Percentiles rank a stretch among this genome's conserved stretches.
Evolutionary conservation across 2,888 invertebrate species (phyloP).

Genomic region (Pollenia labialis): DNA sequence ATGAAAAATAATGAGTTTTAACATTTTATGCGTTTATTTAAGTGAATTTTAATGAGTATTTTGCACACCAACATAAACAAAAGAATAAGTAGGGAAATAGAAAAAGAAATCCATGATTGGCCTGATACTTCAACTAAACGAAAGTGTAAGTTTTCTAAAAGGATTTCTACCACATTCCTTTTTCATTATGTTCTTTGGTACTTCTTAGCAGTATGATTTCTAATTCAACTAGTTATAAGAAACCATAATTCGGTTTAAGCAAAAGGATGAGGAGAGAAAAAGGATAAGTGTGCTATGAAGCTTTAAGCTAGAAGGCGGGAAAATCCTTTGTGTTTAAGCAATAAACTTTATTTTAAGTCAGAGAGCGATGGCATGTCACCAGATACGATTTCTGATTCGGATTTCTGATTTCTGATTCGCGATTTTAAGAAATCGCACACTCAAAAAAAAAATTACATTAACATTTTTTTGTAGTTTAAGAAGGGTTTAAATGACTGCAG

Average conservation of each 20-base stretch:
- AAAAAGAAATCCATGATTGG: constrained; percentile 48
- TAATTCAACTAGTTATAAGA: neutral
- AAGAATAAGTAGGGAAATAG: neutral
- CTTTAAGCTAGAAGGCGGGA: neutral
- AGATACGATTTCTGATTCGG: too few relatives aligned
- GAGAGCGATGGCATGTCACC: too few relatives aligned
- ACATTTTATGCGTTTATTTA: constrained; percentile 63
- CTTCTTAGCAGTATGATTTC: constrained; percentile 1
- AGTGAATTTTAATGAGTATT: constrained; percentile 70
- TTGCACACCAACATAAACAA: neutral
- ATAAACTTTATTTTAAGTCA: neutral
- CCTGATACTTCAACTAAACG: constrained; percentile 7
- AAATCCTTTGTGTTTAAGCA: neutral
- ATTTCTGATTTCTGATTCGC: too few relatives aligned
- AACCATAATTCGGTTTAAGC: neutral
- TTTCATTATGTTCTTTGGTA: neutral
- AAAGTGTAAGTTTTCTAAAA: constrained; percentile 6
- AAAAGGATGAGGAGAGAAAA: neutral
- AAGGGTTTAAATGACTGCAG: too few relatives aligned
- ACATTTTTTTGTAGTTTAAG: too few relatives aligned
- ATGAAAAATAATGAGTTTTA: constrained; percentile 67
- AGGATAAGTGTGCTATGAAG: neutral
- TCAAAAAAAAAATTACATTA: too few relatives aligned
- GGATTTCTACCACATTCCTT: neutral
- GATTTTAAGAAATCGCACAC: too few relatives aligned